phyloP scores from a whole-genome alignment of 1,140 invertebrate species.

The Brachionus sp. region DNA sequence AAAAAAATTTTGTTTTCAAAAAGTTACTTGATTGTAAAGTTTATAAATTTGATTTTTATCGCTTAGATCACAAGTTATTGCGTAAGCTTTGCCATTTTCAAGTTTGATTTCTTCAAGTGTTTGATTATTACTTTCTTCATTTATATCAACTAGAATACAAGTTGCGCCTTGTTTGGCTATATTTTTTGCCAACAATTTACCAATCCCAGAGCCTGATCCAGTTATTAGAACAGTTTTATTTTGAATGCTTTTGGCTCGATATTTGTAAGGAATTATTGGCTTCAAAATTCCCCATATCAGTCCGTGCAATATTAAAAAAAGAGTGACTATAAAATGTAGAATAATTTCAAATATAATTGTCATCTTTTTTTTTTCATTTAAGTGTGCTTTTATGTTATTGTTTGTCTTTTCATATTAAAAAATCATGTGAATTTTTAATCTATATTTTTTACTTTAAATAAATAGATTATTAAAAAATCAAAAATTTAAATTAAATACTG shows the following conservation, averaged over 20 bases:
- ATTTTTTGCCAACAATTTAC: conserved; percentile 73
- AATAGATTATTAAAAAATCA: no score
- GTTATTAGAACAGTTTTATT: conserved; percentile 80
- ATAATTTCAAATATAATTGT: neutral
- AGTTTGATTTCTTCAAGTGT: conserved; percentile 63
- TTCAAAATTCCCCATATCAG: conserved; percentile 7
- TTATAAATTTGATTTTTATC: conserved; percentile 74
- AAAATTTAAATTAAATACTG: no score
- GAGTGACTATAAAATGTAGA: neutral
- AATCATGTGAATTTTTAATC: no score
- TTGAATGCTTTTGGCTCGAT: conserved; percentile 60
- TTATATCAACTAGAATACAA: conserved; percentile 71
- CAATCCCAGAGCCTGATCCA: conserved; percentile 75
- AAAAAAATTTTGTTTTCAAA: neutral
- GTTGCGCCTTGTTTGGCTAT: conserved; percentile 74
- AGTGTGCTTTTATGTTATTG: no score
- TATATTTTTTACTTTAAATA: no score
- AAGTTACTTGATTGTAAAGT: conserved; percentile 66
- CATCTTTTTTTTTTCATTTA: no score
- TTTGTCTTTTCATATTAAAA: no score
- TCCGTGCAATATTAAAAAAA: neutral
- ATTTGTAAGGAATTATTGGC: conserved; percentile 1
- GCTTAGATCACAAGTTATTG: conserved; percentile 64
- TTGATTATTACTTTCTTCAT: conserved; percentile 77
- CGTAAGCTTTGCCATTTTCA: neutral